These are phyloP conservation scores for Biston betularia DNA, from an alignment of 2,888 invertebrate species.

Conservation along the genomic window DNA sequence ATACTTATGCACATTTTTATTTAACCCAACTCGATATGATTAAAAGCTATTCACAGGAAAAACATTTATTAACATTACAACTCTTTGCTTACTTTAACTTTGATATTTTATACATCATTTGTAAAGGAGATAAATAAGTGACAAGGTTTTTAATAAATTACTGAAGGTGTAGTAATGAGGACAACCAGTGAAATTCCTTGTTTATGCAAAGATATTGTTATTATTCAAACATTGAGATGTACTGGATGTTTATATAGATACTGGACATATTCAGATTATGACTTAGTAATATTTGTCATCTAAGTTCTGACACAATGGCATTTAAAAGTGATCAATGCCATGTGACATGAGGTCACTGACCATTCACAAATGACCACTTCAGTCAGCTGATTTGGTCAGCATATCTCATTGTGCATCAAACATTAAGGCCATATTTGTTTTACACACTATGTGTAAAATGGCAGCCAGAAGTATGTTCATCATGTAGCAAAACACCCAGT, in stretches of 20 bases:
- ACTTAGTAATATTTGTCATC: background rate
- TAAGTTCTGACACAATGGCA: background rate
- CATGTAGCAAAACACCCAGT: background rate
- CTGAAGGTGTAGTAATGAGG: slow-evolving; percentile 2
- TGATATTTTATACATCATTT: slow-evolving; percentile 20
- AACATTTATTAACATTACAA: slow-evolving; percentile 27
- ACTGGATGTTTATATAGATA: no score
- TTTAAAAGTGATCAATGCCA: no score
- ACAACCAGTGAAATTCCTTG: background rate
- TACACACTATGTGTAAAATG: no score
- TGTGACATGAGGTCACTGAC: no score
- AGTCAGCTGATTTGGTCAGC: no score
- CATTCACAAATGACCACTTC: no score
- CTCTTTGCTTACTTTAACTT: slow-evolving; percentile 25
- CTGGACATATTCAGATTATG: no score
- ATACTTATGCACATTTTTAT: slow-evolving; percentile 49
- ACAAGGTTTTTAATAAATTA: slow-evolving; percentile 17
- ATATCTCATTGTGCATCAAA: no score
- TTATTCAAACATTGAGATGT: slow-evolving; percentile 39
- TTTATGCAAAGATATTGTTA: slow-evolving; percentile 40
- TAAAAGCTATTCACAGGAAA: slow-evolving; percentile 33
- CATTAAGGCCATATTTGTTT: no score
- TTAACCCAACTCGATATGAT: slow-evolving; percentile 30
- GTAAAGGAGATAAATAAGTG: background rate
- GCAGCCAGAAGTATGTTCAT: no score